These are phyloP conservation scores for Ochotona curzoniae DNA, from an alignment of 2,113 vertebrate genomes.

Conservation along the genomic window DNA sequence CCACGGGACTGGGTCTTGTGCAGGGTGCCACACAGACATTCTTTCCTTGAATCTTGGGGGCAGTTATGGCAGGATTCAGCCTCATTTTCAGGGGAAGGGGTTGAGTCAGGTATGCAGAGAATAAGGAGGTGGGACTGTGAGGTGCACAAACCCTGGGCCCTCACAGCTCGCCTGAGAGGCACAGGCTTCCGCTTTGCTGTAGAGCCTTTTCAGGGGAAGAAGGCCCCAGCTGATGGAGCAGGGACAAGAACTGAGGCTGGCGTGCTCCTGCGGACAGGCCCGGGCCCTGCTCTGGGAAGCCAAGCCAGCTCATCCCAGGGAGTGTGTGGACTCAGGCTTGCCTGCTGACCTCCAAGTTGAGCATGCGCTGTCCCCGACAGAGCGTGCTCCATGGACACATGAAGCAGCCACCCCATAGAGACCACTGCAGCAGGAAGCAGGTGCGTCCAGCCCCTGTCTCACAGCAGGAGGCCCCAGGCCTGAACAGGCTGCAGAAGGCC, in stretches of 20 bases:
- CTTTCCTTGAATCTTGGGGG: not conserved
- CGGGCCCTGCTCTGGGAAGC: not conserved
- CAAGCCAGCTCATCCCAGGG: not conserved
- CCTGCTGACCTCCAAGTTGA: not conserved
- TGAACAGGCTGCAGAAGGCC: not conserved
- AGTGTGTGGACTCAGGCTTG: rapidly evolving
- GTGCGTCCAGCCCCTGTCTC: not conserved
- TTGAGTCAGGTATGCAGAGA: too few relatives aligned
- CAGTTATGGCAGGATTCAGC: not conserved
- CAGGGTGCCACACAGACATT: rapidly evolving
- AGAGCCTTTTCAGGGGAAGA: not conserved
- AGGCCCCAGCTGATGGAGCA: not conserved
- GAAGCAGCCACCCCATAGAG: not conserved
- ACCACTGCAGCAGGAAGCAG: not conserved
- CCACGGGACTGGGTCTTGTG: rapidly evolving
- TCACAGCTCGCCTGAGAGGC: not conserved
- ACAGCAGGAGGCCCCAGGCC: not conserved
- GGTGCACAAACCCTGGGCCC: not conserved
- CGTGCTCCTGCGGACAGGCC: rapidly evolving
- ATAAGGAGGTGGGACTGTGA: not conserved
- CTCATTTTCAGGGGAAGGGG: not conserved
- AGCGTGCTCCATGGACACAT: rapidly evolving
- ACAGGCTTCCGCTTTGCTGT: not conserved
- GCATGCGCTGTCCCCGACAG: rapidly evolving
- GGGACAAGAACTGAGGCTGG: rapidly evolving